Evolutionary conservation across 1,140 invertebrate species (phyloP).

Genomic region (Nasonia vitripennis): DNA sequence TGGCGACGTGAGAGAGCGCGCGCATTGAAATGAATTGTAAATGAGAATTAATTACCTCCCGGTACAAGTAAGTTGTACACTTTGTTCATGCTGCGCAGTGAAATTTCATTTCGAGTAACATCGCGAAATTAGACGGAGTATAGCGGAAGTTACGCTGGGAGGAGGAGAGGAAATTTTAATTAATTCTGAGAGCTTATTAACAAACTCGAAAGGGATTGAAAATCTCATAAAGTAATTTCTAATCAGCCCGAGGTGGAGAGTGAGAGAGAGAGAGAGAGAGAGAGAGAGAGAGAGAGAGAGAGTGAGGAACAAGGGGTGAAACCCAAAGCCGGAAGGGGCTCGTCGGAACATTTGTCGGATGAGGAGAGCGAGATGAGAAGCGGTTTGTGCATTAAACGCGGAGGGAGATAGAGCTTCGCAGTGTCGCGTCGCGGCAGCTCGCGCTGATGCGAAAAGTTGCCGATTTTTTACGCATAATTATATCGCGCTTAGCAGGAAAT

Average conservation of each 20-base stretch:
- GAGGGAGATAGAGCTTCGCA: neutral
- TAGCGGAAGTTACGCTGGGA: slow-evolving; percentile 21
- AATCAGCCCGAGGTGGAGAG: slow-evolving; percentile 44
- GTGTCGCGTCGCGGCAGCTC: too few species aligned
- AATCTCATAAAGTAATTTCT: slow-evolving; percentile 56
- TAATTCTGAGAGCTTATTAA: slow-evolving; percentile 65
- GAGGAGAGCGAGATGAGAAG: slow-evolving; percentile 20
- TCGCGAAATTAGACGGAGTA: slow-evolving; percentile 47
- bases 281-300: slow-evolving; percentile 10
- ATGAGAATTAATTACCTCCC: slow-evolving; percentile 53
- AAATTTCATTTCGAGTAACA: slow-evolving; percentile 55
- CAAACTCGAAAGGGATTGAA: slow-evolving; percentile 55
- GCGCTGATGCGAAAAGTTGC: neutral
- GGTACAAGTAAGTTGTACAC: slow-evolving; percentile 50
- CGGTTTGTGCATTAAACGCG: slow-evolving; percentile 45
- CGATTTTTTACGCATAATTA: neutral
- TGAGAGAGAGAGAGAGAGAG: neutral
- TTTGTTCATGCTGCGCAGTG: slow-evolving; percentile 49
- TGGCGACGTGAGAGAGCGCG: too few species aligned
- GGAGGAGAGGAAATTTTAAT: slow-evolving; percentile 59
- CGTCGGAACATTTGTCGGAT: slow-evolving; percentile 42
- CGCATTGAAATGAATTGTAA: slow-evolving; percentile 52
- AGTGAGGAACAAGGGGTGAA: slow-evolving; percentile 40
- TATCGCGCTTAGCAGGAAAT: slow-evolving; percentile 19
- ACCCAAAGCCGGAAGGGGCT: slow-evolving; percentile 24